These are phyloP conservation scores for Thamnophis elegans DNA, from an alignment of 2,797 vertebrate genomes.

Conservation along the genomic window DNA sequence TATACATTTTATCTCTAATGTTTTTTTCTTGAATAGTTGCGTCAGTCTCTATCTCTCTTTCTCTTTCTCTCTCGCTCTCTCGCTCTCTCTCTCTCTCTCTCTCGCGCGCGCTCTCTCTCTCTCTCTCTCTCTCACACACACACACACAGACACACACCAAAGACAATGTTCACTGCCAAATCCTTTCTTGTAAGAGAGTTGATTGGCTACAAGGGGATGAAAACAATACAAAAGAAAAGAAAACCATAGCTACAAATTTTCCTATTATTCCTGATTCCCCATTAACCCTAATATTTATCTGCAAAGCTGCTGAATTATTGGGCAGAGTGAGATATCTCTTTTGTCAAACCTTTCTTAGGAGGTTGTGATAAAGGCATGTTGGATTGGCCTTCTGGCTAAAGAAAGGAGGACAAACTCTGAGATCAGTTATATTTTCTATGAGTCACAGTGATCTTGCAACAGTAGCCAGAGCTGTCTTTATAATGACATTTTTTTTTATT, in stretches of 20 bases:
- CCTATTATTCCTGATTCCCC: background rate
- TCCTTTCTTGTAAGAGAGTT: background rate
- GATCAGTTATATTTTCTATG: background rate
- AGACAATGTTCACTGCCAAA: background rate
- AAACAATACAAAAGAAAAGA: background rate
- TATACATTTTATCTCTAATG: background rate
- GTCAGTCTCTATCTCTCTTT: background rate
- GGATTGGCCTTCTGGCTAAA: background rate
- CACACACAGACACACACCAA: too few species aligned
- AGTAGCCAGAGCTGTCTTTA: background rate
- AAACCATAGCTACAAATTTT: background rate
- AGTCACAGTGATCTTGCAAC: background rate
- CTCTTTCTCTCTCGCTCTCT: too few species aligned
- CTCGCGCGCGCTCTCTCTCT: background rate
- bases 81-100: too few species aligned
- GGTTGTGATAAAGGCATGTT: background rate
- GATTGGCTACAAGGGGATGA: background rate
- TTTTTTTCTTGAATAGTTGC: background rate
- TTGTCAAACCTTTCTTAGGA: background rate
- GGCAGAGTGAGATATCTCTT: background rate
- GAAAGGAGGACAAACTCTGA: background rate
- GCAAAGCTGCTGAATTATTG: background rate
- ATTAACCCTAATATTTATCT: background rate
- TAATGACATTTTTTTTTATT: background rate
- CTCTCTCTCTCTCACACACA: too few species aligned